Evolutionary conservation across 1,140 invertebrate species (phyloP), one percentile per base, ranked within the genome.

Genomic region (Drosophila paulistorum): DNA sequence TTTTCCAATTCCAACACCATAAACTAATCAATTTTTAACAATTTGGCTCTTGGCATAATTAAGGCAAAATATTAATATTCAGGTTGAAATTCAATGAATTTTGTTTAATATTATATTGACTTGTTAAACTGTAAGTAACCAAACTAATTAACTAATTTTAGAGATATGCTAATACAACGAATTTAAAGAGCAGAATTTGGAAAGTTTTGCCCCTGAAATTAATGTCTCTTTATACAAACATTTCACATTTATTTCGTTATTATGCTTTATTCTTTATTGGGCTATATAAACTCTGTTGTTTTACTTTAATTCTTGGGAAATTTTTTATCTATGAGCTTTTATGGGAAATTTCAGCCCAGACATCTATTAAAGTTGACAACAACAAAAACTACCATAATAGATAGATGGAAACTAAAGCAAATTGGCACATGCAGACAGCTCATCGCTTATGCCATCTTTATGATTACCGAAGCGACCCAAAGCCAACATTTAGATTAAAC

Each of bases 381-480:
- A 13, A 11, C 54, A 9, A 35, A n/a, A 7, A 66, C 37, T 33
- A 71, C 20, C 20, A 70, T 48, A 65, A 45, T 51, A 58, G 39
- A 62, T 42, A 58, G 39, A 59, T 42, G 67, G 67, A 66, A 77
- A 66, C 62, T 71, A 77, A 77, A 71, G 54, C 74, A 71, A 77
- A 77, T 77, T 77, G 74, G 74, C 74, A 71, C 45, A 70, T 76
- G 74, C 74, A 77, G 68, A 77, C 74, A 71, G 59, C 82, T 86
- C 82, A 83, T 89, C 79, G 79, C 84, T 87, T 87, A 87, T 87
- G 86, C 84, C 77, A 87, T 87, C 83, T 87, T 87, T 87, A 83
- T 87, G 84, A 87, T 83, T 80, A 80, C 73, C 70, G 70, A 77
- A 76, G 72, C 76, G 65, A 73, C 79, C 76, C 79, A 51, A 81